These are phyloP conservation scores for Tetanocera ferruginea DNA, from an alignment of 2,888 invertebrate genomes.

Conservation along the genomic window DNA sequence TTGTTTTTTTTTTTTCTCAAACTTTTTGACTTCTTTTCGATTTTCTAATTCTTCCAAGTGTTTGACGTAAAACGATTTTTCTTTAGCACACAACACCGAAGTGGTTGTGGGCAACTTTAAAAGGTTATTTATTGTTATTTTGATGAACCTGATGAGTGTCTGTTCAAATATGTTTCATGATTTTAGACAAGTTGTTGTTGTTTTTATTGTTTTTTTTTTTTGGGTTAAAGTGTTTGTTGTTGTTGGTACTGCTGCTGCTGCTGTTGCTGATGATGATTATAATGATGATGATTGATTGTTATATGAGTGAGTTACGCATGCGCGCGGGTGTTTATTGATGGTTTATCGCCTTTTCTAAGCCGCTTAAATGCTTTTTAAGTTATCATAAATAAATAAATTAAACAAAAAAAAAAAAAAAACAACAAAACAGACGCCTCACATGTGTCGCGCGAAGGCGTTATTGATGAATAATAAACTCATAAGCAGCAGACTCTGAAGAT, in stretches of 20 bases:
- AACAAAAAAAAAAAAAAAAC: neutral
- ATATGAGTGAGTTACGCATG: slow-evolving; percentile 13
- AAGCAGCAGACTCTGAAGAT: neutral
- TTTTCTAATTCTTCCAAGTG: neutral
- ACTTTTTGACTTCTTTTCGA: neutral
- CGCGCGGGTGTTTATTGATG: slow-evolving; percentile 32
- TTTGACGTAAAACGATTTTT: neutral
- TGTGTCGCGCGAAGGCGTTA: slow-evolving; percentile 27
- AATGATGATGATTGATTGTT: slow-evolving; percentile 35
- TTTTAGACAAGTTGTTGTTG: neutral
- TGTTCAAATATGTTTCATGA: neutral
- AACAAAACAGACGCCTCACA: neutral
- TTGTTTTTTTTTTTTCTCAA: neutral
- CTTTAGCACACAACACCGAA: neutral
- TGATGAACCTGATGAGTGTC: neutral
- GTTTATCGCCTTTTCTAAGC: slow-evolving; percentile 28
- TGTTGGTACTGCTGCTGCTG: neutral
- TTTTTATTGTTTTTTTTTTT: neutral
- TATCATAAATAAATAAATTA: neutral
- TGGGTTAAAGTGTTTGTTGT: neutral
- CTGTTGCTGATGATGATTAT: neutral
- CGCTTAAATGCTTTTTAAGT: neutral
- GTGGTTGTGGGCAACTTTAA: too few relatives aligned
- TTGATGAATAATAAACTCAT: slow-evolving; percentile 26
- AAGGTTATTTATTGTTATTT: slow-evolving; percentile 10